Conservation (phyloP, 2,888 invertebrate species). For the Temnothorax rugatulus region DNA sequence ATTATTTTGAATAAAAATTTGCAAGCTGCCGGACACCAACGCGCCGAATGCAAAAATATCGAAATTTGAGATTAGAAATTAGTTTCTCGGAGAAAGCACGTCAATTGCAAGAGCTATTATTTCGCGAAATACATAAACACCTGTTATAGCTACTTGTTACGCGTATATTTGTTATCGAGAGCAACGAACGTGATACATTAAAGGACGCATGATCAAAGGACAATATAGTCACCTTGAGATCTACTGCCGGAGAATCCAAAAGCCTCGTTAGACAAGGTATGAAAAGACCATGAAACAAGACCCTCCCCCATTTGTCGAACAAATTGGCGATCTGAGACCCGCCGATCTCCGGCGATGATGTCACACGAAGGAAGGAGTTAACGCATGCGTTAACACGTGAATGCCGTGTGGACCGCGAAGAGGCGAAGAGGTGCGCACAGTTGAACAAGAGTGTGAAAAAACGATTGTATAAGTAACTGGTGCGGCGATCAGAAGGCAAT, state of each 20-base stretch:
- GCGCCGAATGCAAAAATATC: background rate
- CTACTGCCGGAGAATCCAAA: background rate
- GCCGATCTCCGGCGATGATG: slow-evolving; percentile 54
- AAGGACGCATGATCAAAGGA: background rate
- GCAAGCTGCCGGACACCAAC: background rate
- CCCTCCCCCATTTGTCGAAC: slow-evolving; percentile 32
- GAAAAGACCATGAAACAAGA: slow-evolving; percentile 13
- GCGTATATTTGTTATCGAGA: background rate
- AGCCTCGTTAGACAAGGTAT: slow-evolving; percentile 24
- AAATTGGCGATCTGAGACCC: slow-evolving; percentile 57
- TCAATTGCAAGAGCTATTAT: background rate
- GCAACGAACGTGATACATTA: background rate
- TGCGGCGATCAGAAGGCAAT: slow-evolving; percentile 55
- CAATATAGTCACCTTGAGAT: background rate
- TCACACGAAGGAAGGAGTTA: slow-evolving; percentile 25
- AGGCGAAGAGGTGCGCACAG: background rate
- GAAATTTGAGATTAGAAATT: background rate
- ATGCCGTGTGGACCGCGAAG: slow-evolving; percentile 50
- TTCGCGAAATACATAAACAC: background rate
- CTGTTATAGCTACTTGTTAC: background rate
- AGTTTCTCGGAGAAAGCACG: background rate
- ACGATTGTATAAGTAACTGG: slow-evolving; percentile 65
- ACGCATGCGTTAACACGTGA: slow-evolving; percentile 70
- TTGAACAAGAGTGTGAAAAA: slow-evolving; percentile 58
- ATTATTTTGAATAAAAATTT: background rate